Base-by-base conservation (phyloP, 2,888 invertebrate genomes). In the Diarsia brunnea region DNA sequence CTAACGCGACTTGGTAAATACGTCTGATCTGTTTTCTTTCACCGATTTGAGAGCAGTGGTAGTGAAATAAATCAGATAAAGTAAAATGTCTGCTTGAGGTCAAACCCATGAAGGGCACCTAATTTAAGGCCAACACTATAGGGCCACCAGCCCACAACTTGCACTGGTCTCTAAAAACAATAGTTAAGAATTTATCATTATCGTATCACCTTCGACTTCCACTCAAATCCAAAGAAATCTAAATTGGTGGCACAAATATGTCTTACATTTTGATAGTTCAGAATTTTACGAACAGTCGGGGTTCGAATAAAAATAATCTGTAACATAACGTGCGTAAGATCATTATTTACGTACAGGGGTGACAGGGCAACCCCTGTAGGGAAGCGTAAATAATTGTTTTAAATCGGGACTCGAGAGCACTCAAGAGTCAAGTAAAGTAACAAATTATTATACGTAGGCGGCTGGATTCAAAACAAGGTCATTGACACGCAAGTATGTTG, bases 391-490 rank as follows among this genome's bases (percentile, higher is more conserved):
- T 49, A 49, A 79, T 63, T 55, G 47, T 71, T 70, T 45, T 31
- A 47, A 55, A 24, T 55, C 53, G 4, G 8, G 38, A 53, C 5
- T 55, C 38, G 12, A 63, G 70, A 70, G 79, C 53, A 27, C 76
- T 78, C 61, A 19, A n/a, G 49, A 51, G n/a, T 63, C 19, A 69
- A 77, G 16, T 53, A 58, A 49, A 61, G 63, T 49, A 64, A 64
- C 12, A 70, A 79, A 64, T 79, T 64, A 49, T 64, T 49, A 21
- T 31, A 16, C 38, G 49, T 64, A 8, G 55, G 21, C 55, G 14
- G n/a, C 8, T 19, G n/a, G 47, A 12, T 38, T 61, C 14, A 8
- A 31, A 51, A 2, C n/a, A 14, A 45, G 51, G 45, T 75, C 60
- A 61, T 61, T 45, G 21, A 67, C 24, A 27, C n/a, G 19, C n/a